A percentile compares a stretch with the other conserved stretches of the same genome.
Evolutionary conservation across 2,797 vertebrate species (phyloP).

Genomic region (Microctenopoma steveboyesi): DNA sequence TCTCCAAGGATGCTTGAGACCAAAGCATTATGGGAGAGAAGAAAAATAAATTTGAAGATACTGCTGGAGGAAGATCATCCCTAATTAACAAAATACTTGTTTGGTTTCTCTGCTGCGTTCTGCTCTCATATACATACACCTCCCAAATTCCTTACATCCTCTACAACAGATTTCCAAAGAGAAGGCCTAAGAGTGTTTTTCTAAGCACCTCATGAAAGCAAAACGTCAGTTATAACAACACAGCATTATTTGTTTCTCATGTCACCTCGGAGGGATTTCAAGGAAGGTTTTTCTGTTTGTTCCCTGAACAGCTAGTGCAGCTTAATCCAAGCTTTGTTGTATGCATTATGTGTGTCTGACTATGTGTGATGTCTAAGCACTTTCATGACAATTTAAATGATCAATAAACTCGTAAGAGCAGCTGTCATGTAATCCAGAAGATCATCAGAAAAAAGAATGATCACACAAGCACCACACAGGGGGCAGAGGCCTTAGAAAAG

Average conservation of each 20-base stretch:
- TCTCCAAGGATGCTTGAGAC: slow-evolving; percentile 39
- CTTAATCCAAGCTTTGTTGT: slow-evolving; percentile 45
- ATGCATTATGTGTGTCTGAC: slow-evolving; percentile 20
- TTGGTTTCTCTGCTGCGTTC: slow-evolving; percentile 37
- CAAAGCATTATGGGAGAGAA: slow-evolving; percentile 30
- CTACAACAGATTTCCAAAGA: slow-evolving; percentile 60
- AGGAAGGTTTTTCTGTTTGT: slow-evolving; percentile 50
- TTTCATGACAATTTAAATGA: slow-evolving; percentile 54
- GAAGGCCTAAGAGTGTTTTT: slow-evolving; percentile 60
- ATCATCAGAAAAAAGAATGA: slow-evolving; percentile 47
- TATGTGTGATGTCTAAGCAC: slow-evolving; percentile 49
- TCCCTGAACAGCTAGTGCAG: slow-evolving; percentile 35
- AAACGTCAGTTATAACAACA: slow-evolving; percentile 59
- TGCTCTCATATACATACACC: slow-evolving; percentile 48
- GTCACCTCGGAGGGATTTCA: slow-evolving; percentile 62
- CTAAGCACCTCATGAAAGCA: slow-evolving; percentile 60
- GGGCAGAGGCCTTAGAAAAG: slow-evolving; percentile 38
- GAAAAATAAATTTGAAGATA: slow-evolving; percentile 51
- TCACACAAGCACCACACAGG: slow-evolving; percentile 27
- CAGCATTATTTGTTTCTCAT: slow-evolving; percentile 60
- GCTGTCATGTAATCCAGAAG: slow-evolving; percentile 39
- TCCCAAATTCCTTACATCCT: slow-evolving; percentile 54
- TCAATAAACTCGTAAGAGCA: slow-evolving; percentile 66
- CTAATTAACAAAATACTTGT: slow-evolving; percentile 70
- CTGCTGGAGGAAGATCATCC: slow-evolving; percentile 51